Base-by-base conservation (phyloP, 2,888 invertebrate genomes). In the Oligia fasciuncula region DNA sequence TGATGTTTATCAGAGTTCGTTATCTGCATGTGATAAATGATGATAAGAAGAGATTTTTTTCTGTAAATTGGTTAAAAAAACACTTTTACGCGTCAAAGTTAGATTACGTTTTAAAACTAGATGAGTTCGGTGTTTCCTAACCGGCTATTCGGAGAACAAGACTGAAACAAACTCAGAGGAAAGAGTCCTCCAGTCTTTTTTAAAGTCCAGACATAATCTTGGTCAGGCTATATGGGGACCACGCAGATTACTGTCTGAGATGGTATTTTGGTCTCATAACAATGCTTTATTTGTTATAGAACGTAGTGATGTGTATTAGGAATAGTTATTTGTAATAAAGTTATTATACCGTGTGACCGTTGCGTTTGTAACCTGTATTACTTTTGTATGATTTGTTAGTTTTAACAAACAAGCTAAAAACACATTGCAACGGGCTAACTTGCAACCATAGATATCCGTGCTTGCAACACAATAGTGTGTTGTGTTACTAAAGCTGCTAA, bases 241-340 rank as follows among this genome's bases (percentile, higher is more conserved):
- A 62, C 6, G 4, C 62, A 62, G 60, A 60, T 14, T 62, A 62
- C 29, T 62, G 6, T 29, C 29, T 29, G 13, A 23, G 11, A 29
- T 29, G 14, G 62, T 6, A 14, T 62, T 14, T 62, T 29, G 29
- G 13, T 62, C 14, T 62, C 62, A 6, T 66, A 29, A 46, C 60
- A 67, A 62, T 80, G 17, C 5, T 67, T 23, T 70, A 60, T 73
- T 67, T 77, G 46, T 23, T 35, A 35, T 40, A 29, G 65, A 73
- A 73, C 60, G 57, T 23, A 29, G 65, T 68, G 13, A 40, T 46
- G 2, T 29, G 13, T 73, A 54, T 54, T 17, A 54, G 5, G 29
- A 14, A 35, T 35, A 4, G 4, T 35, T 69, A 23, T 70, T 54
- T 54, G 17, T 54, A 68, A 40, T 9, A 40, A 17, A 14, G 51